Conservation (phyloP, 2,113 vertebrate genomes). For the Callopanchax toddi region DNA sequence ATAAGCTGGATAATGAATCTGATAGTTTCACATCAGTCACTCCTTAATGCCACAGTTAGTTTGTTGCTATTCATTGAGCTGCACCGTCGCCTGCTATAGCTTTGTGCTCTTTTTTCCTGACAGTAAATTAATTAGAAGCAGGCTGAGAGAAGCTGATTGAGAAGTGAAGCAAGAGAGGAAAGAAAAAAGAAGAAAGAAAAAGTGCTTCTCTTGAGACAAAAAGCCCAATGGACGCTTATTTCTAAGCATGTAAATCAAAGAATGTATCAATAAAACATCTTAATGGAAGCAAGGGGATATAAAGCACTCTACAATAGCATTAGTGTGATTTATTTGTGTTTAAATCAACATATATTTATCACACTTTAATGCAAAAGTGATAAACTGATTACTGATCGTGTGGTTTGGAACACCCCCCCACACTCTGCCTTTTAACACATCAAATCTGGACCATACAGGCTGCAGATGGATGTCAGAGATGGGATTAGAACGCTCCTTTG, state of each 20-base stretch:
- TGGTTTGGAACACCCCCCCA: constrained; percentile 23
- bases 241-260: constrained; percentile 29
- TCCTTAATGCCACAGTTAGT: constrained; percentile 71
- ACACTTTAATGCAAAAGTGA: background rate
- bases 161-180: background rate
- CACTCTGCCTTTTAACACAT: constrained; percentile 51
- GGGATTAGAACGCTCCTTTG: constrained; percentile 54
- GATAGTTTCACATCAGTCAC: constrained; percentile 75
- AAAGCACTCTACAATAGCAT: constrained; percentile 12
- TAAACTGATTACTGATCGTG: constrained; percentile 9
- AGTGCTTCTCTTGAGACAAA: constrained; percentile 30
- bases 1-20: constrained; percentile 75
- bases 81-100: constrained; percentile 36
- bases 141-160: constrained; percentile 65
- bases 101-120: constrained; percentile 59
- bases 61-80: constrained; percentile 67
- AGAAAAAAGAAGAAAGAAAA: constrained; percentile 28
- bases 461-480: constrained; percentile 56
- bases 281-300: constrained; percentile 5
- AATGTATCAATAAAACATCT: constrained; percentile 40
- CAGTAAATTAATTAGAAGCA: constrained; percentile 74
- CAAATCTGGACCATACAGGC: constrained; percentile 36
- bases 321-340: constrained; percentile 7
- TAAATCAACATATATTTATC: background rate
- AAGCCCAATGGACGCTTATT: constrained; percentile 1